These are phyloP conservation scores for Leptodactylus fallax DNA, from an alignment of 2,797 vertebrate species.

Conservation along the genomic window DNA sequence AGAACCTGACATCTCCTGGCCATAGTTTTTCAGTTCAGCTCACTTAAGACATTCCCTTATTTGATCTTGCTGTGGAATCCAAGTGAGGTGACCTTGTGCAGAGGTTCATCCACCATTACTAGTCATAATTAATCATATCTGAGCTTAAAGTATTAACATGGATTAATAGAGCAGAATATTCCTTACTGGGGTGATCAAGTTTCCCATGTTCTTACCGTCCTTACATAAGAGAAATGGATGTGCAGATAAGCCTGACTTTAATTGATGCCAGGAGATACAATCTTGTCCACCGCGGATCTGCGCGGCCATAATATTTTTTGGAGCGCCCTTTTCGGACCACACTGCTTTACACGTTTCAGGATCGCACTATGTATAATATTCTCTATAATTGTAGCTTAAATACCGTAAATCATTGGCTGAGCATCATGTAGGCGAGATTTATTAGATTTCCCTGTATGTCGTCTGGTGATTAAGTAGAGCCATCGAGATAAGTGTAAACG, in stretches of 20 bases:
- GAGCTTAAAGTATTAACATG: constrained; percentile 14
- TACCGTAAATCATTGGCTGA: constrained; percentile 1
- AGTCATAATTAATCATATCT: constrained; percentile 44
- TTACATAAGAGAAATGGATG: constrained; percentile 32
- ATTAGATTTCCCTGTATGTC: neutral
- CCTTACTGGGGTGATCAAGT: constrained; percentile 11
- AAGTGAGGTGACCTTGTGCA: constrained; percentile 31
- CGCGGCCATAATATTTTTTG: neutral
- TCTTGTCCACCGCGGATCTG: neutral
- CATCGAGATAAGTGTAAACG: constrained; percentile 62
- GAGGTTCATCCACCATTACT: constrained; percentile 31
- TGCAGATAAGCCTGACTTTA: constrained; percentile 28
- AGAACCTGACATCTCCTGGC: neutral
- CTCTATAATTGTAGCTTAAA: constrained; percentile 25
- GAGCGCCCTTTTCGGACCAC: neutral
- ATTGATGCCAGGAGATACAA: constrained; percentile 15
- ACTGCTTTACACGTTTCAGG: neutral
- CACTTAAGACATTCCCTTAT: neutral
- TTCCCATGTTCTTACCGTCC: neutral
- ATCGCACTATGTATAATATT: neutral
- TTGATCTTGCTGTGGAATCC: constrained; percentile 40
- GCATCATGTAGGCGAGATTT: neutral
- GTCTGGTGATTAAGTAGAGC: constrained; percentile 51
- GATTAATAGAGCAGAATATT: constrained; percentile 44
- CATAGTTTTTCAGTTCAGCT: neutral